phyloP scores from a whole-genome alignment of 2,113 vertebrate genomes.

The Nymphicus hollandicus region DNA sequence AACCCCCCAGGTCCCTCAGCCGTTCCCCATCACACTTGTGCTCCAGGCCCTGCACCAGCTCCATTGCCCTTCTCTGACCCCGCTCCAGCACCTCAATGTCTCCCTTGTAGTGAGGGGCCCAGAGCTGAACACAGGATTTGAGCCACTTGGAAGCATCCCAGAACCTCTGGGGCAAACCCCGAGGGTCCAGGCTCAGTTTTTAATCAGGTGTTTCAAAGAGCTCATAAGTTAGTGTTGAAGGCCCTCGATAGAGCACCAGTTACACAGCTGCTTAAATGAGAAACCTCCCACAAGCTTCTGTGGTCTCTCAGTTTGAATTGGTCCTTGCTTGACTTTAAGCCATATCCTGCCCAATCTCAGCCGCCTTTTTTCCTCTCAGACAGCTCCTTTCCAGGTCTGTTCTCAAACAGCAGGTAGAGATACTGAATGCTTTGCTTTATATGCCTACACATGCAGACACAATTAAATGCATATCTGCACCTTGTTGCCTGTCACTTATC shows the following conservation, averaged over 20 bases:
- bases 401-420: fast-evolving
- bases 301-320: not conserved
- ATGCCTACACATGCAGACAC: fast-evolving
- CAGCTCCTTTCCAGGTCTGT: not conserved
- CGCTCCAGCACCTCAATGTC: not conserved
- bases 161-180: not conserved
- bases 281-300: fast-evolving
- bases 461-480: not conserved
- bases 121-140: not conserved
- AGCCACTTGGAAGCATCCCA: not conserved
- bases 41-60: not conserved
- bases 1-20: not conserved
- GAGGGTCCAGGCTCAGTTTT: not conserved
- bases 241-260: fast-evolving
- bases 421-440: not conserved
- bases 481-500: not conserved
- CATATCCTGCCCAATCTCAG: not conserved
- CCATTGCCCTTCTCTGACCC: not conserved
- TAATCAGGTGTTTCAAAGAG: not conserved
- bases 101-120: not conserved
- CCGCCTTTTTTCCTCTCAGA: not conserved
- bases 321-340: too few relatives aligned
- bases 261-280: not conserved
- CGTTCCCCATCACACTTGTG: not conserved
- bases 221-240: not conserved